phyloP scores from a whole-genome alignment of 1,140 invertebrate species.

The Kradibia gibbosae region DNA sequence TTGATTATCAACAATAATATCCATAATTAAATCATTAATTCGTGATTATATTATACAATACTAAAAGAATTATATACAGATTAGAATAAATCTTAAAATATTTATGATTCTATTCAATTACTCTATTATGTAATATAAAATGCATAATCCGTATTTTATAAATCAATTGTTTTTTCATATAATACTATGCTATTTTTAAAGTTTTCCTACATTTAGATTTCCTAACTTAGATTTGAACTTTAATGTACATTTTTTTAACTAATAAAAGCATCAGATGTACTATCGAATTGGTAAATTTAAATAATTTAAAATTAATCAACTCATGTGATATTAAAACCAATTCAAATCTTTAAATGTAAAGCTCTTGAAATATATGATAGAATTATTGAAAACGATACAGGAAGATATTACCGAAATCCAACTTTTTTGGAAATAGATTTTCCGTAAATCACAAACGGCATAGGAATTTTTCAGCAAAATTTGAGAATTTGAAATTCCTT shows the following conservation, averaged over 20 bases:
- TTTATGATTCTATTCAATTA: no score
- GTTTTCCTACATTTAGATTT: no score
- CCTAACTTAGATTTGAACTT: no score
- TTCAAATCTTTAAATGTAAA: neutral
- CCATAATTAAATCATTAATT: neutral
- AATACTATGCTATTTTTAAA: no score
- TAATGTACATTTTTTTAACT: no score
- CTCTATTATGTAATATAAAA: no score
- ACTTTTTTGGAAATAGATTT: slow-evolving; percentile 6
- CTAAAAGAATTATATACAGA: no score
- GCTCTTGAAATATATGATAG: neutral
- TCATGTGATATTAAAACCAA: neutral
- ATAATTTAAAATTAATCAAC: slow-evolving; percentile 1
- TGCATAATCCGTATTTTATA: no score
- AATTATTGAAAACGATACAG: neutral
- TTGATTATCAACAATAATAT: neutral
- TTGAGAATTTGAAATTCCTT: neutral
- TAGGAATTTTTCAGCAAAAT: neutral
- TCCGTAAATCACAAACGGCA: neutral
- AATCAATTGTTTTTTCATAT: no score
- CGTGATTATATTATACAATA: no score
- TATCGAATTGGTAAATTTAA: neutral
- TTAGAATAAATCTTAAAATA: no score
- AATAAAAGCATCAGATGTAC: no score
- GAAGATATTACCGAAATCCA: neutral